Evolutionary conservation across 2,888 invertebrate genomes (phyloP), one percentile per base, ranked within the genome.

Genomic region (Allacma fusca): DNA sequence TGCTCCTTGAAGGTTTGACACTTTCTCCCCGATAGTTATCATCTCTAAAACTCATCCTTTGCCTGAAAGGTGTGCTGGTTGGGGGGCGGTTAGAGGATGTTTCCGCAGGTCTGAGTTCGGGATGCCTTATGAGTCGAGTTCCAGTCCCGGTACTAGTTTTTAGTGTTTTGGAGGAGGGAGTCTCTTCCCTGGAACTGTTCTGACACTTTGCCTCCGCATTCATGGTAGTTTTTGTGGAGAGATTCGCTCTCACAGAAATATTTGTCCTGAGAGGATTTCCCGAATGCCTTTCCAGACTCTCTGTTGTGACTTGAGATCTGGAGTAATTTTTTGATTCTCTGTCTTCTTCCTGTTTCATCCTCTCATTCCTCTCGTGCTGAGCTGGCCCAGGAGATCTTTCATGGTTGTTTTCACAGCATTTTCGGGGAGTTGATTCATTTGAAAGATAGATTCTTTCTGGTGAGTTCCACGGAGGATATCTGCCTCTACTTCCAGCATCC

Each of bases 321-420:
- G 50, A n/a, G n/a, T 50, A 50, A 50, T 50, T 50, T 50, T 16
- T 50, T 50, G 50, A 50, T 50, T 16, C 50, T 50, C 50, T 5
- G 19, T 13, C 50, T n/a, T 13, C 50, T 12, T 13, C n/a, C 50
- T 50, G 19, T 16, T 50, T 50, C 50, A n/a, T 16, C 19, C 19
- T 50, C 19, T 50, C 50, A 13, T 40, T 40, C 40, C 40, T 40
- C 13, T 13, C 40, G 5, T 50, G 2, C 50, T 50, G 19, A 13
- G 16, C 4, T 16, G 50, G n/a, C 50, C n/a, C 50, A 12, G n/a
- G 50, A 50, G 19, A 50, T 12, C n/a, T 5, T 50, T 50, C 50
- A 50, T 50, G 50, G 19, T 50, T 50, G 50, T 50, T 50, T 50
- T 19, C 50, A 50, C 50, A 50, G 50, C 50, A 2, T n/a, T 4